phyloP scores from a whole-genome alignment of 2,113 vertebrate species.

The Hydrochoerus hydrochaeris region DNA sequence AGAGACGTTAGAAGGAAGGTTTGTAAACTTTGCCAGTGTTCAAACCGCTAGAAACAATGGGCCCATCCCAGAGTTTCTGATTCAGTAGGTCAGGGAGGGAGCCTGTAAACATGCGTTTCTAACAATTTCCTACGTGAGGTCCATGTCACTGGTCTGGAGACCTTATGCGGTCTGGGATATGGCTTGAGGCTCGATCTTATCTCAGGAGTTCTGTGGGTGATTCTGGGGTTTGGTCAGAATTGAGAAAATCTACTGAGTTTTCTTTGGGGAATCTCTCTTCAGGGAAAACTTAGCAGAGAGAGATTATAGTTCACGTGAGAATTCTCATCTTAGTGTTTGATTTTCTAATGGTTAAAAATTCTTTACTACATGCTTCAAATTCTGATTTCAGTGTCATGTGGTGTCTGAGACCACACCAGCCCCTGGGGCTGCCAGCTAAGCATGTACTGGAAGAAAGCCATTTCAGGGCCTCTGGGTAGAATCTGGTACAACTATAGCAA shows the following conservation, averaged over 20 bases:
- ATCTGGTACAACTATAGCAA: neutral
- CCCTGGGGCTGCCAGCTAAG: neutral
- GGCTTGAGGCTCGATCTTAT: neutral
- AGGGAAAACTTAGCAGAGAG: neutral
- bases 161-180: neutral
- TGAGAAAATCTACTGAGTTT: neutral
- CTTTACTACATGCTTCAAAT: neutral
- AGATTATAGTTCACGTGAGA: neutral
- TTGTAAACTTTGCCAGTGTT: neutral
- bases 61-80: neutral
- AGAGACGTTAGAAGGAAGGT: neutral
- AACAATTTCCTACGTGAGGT: neutral
- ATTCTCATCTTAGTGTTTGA: neutral
- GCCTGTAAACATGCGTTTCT: neutral
- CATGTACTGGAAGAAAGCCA: neutral
- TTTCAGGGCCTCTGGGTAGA: neutral
- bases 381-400: neutral
- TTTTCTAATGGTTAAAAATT: neutral
- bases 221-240: neutral
- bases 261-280: neutral
- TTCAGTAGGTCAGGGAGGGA: neutral
- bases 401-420: neutral
- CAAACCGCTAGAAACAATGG: neutral
- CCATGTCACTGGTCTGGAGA: neutral
- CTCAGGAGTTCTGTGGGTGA: neutral